Percentiles rank a stretch among this genome's conserved stretches.
Evolutionary conservation across 1,140 invertebrate genomes (phyloP).

Genomic region (Bradysia coprophila): DNA sequence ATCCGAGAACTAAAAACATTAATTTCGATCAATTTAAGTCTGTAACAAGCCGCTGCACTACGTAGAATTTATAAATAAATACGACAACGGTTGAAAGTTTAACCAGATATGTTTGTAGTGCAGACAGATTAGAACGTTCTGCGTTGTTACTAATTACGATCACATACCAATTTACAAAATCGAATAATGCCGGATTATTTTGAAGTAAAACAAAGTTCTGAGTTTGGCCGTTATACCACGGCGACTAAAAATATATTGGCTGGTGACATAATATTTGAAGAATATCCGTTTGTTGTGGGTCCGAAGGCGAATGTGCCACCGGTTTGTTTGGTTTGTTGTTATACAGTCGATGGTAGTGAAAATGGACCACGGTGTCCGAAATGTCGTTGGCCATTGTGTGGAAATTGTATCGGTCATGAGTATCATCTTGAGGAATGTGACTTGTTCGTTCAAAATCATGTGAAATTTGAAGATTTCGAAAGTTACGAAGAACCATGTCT

Average conservation of each 20-base stretch:
- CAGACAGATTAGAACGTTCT: no score
- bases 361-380: constrained; percentile 35
- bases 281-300: constrained; percentile 51
- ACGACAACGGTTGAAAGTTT: no score
- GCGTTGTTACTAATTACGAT: no score
- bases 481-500: constrained; percentile 36
- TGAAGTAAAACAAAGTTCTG: constrained; percentile 15
- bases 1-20: no score
- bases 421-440: constrained; percentile 43
- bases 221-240: constrained; percentile 47
- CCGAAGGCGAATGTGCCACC: constrained; percentile 48
- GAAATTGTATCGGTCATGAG: constrained; percentile 31
- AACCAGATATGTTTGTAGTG: no score
- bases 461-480: constrained; percentile 39
- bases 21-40: no score
- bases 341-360: constrained; percentile 28
- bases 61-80: no score
- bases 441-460: constrained; percentile 31
- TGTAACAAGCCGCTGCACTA: no score
- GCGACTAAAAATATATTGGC: constrained; percentile 39
- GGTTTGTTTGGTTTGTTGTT: constrained; percentile 55
- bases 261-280: constrained; percentile 51
- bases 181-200: neutral
- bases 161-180: no score
- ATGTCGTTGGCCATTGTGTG: constrained; percentile 66